Evolutionary conservation across 2,113 vertebrate genomes (phyloP).

Genomic region (Pelodiscus sinensis): DNA sequence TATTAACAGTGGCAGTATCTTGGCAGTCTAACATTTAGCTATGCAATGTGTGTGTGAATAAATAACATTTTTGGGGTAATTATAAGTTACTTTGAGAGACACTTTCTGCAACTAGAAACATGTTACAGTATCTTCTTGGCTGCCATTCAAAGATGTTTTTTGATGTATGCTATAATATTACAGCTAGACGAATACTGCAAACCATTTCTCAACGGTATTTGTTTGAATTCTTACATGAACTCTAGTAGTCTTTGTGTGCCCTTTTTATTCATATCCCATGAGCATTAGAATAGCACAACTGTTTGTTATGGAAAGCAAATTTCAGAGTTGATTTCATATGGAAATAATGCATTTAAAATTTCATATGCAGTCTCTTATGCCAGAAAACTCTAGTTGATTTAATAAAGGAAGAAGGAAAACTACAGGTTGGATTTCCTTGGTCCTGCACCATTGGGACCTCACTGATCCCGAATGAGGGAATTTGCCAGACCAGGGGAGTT

Average conservation of each 20-base stretch:
- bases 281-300: slow-evolving; percentile 58
- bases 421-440: neutral
- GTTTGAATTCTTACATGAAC: slow-evolving; percentile 72
- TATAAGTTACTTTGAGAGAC: slow-evolving; percentile 45
- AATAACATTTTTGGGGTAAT: slow-evolving; percentile 7
- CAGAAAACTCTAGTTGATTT: slow-evolving; percentile 37
- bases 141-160: slow-evolving; percentile 49
- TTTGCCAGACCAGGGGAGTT: too few relatives aligned
- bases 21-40: neutral
- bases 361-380: slow-evolving; percentile 32
- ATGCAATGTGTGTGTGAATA: accelerated
- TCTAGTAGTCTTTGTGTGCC: slow-evolving; percentile 58
- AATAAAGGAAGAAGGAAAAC: neutral
- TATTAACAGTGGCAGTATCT: slow-evolving; percentile 8
- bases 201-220: slow-evolving; percentile 57
- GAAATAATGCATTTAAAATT: slow-evolving; percentile 58
- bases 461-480: too few relatives aligned
- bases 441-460: too few relatives aligned
- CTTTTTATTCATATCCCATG: slow-evolving; percentile 60
- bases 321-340: slow-evolving; percentile 69
- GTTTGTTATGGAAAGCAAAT: slow-evolving; percentile 62
- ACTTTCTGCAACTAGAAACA: slow-evolving; percentile 20
- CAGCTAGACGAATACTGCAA: slow-evolving; percentile 61
- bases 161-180: slow-evolving; percentile 39
- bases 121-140: slow-evolving; percentile 24